Evolutionary conservation across 2,797 vertebrate genomes (phyloP).

Genomic region (Cetoscarus ocellatus): DNA sequence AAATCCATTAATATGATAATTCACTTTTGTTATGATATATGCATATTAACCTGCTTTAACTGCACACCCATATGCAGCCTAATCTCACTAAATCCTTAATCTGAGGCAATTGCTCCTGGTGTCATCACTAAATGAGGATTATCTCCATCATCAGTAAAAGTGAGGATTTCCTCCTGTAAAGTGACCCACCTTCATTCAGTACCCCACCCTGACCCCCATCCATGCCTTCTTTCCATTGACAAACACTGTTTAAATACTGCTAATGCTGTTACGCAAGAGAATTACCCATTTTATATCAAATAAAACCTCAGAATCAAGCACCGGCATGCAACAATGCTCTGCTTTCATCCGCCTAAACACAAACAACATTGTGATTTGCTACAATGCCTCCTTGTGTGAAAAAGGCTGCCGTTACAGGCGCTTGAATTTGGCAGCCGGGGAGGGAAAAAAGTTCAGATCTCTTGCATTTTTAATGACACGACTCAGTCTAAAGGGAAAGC

Average conservation of each 20-base stretch:
- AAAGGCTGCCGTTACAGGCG: conserved; percentile 49
- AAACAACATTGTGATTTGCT: conserved; percentile 74
- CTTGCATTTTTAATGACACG: conserved; percentile 63
- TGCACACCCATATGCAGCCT: conserved; percentile 49
- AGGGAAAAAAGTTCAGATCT: conserved; percentile 49
- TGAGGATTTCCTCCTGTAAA: conserved; percentile 69
- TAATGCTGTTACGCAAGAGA: conserved; percentile 79
- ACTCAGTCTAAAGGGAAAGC: conserved; percentile 52
- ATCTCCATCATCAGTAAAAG: conserved; percentile 62
- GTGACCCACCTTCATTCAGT: conserved; percentile 44
- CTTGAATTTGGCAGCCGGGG: conserved; percentile 39
- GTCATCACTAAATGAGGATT: conserved; percentile 65
- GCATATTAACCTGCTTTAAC: conserved; percentile 44
- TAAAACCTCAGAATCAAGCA: conserved; percentile 73
- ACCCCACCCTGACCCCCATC: conserved; percentile 8
- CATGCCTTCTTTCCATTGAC: conserved; percentile 49
- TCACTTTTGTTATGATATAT: conserved; percentile 29
- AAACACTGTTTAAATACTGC: conserved; percentile 69
- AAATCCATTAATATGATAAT: conserved; percentile 44
- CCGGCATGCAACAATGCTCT: conserved; percentile 65
- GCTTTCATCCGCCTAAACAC: conserved; percentile 74
- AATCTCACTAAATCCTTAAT: conserved; percentile 60
- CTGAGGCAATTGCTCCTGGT: conserved; percentile 56
- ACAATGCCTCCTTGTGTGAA: conserved; percentile 72
- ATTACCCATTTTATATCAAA: conserved; percentile 78